These are phyloP conservation scores for Tragelaphus scriptus DNA, from an alignment of 2,113 vertebrate genomes.

Conservation along the genomic window DNA sequence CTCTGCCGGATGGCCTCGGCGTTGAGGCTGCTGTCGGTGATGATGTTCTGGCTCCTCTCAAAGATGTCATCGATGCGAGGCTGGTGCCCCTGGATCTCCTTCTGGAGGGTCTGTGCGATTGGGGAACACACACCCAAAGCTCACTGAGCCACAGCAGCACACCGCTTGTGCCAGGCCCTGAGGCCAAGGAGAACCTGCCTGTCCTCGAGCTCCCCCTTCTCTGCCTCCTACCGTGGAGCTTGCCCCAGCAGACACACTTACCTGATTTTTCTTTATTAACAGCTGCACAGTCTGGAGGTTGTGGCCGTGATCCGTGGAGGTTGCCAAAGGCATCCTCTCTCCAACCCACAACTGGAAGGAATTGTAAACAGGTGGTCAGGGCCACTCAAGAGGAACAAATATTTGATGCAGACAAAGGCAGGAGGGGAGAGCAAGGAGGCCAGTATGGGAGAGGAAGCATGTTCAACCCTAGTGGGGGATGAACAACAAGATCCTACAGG, in stretches of 20 bases:
- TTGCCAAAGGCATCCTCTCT: slow-evolving; percentile 94
- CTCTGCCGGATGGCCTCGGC: slow-evolving; percentile 86
- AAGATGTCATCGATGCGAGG: slow-evolving; percentile 94
- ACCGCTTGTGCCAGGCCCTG: neutral
- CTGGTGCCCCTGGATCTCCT: slow-evolving; percentile 97
- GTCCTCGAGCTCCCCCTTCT: neutral
- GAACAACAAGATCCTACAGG: neutral
- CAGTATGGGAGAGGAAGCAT: neutral
- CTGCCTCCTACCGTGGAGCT: neutral
- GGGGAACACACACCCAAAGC: neutral
- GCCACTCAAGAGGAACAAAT: neutral
- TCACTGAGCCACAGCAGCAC: accelerated
- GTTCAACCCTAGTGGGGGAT: neutral
- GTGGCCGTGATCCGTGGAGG: slow-evolving; percentile 94
- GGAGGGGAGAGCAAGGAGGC: neutral
- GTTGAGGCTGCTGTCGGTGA: slow-evolving; percentile 84
- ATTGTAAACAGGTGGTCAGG: slow-evolving; percentile 4
- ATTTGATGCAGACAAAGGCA: neutral
- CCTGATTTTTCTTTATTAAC: slow-evolving; percentile 99
- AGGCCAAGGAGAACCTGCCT: neutral
- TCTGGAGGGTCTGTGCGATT: slow-evolving; percentile 90
- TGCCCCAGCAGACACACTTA: slow-evolving; percentile 52
- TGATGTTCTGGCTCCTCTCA: slow-evolving; percentile 89
- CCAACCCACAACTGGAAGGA: slow-evolving; percentile 86
- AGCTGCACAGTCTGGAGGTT: slow-evolving; percentile 98